Evolutionary conservation across 2,888 invertebrate genomes (phyloP).

Genomic region (Sarcophaga variegata): DNA sequence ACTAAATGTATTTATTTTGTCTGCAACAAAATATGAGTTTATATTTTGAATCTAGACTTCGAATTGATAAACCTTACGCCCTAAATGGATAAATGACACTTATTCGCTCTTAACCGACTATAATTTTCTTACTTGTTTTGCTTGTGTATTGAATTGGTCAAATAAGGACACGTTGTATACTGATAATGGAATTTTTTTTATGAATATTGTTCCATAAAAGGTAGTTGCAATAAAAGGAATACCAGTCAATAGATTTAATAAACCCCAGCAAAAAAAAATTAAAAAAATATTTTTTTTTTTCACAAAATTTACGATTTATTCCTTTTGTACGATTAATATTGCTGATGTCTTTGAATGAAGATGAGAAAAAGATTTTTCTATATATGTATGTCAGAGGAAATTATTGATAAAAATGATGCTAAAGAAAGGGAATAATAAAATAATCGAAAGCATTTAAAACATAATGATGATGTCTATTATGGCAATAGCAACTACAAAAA

Average conservation of each 20-base stretch:
- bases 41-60: too few relatives aligned
- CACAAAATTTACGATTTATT: conserved; percentile 47
- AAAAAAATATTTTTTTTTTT: not conserved
- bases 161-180: conserved; percentile 15
- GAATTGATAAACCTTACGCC: too few relatives aligned
- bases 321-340: conserved; percentile 54
- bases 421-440: conserved; percentile 30
- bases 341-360: conserved; percentile 70
- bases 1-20: too few relatives aligned
- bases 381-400: conserved; percentile 34
- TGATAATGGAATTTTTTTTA: conserved; percentile 42
- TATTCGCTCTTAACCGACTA: too few relatives aligned
- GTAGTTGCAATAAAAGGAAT: not conserved
- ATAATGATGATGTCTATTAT: conserved; percentile 50
- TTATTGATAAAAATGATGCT: conserved; percentile 22
- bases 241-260: conserved; percentile 4
- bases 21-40: too few relatives aligned
- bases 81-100: too few relatives aligned
- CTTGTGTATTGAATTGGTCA: conserved; percentile 32
- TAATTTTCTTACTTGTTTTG: conserved; percentile 4
- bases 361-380: conserved; percentile 23
- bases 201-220: not conserved
- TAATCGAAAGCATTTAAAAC: conserved; percentile 46
- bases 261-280: conserved; percentile 25
- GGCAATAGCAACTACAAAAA: not conserved